A percentile compares a stretch with the other conserved stretches of the same genome.
Evolutionary conservation across 2,113 vertebrate species (phyloP).

Genomic region (Epinephelus lanceolatus): DNA sequence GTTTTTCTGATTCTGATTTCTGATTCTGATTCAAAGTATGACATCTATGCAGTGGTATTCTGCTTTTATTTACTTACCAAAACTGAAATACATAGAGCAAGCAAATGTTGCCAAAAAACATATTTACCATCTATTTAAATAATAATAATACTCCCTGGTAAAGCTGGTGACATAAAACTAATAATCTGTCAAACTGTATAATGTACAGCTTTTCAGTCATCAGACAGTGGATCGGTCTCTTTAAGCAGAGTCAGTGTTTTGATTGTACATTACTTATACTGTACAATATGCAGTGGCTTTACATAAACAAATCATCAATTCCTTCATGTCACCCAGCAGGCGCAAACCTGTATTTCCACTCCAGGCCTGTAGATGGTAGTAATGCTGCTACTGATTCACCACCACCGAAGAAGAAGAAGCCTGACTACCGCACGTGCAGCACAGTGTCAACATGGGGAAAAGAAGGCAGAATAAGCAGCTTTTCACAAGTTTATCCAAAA

Average conservation of each 20-base stretch:
- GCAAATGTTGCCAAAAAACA: no score
- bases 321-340: neutral
- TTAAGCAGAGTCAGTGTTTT: neutral
- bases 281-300: neutral
- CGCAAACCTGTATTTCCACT: constrained; percentile 16
- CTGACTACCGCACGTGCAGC: constrained; percentile 31
- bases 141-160: no score
- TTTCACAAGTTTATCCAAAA: constrained; percentile 87
- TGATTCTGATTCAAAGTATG: neutral
- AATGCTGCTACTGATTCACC: accelerated
- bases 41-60: neutral
- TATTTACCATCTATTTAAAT: no score
- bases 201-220: neutral
- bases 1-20: no score
- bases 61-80: no score
- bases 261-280: neutral
- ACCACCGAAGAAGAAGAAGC: constrained; percentile 11
- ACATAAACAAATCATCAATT: neutral
- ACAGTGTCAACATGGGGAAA: constrained; percentile 86
- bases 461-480: constrained; percentile 78
- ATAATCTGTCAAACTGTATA: neutral
- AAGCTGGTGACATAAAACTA: neutral
- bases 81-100: no score
- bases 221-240: neutral
- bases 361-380: constrained; percentile 48